Percentiles rank a stretch among this genome's conserved stretches.
phyloP scores from a whole-genome alignment of 2,888 invertebrate species.

The Eupithecia abbreviata region DNA sequence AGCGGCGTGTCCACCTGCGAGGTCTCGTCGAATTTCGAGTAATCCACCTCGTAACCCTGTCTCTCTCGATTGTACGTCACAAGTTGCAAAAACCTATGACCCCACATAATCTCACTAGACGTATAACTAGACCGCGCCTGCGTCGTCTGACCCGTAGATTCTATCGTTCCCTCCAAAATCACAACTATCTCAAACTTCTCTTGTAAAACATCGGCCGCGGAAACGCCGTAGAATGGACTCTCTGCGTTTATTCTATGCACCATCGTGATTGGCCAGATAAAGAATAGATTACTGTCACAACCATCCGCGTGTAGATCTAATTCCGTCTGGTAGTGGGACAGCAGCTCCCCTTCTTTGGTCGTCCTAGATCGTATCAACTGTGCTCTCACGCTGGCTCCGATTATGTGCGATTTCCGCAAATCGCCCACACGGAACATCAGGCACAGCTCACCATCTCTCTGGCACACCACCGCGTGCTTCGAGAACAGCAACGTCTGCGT shows the following conservation, averaged over 20 bases:
- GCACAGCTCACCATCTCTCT: conserved; percentile 91
- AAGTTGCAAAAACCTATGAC: conserved; percentile 89
- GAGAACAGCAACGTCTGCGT: conserved; percentile 96
- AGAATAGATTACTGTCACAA: conserved; percentile 92
- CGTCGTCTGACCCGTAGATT: conserved; percentile 90
- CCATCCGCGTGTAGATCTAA: conserved; percentile 88
- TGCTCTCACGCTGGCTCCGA: conserved; percentile 93
- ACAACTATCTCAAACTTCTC: conserved; percentile 93
- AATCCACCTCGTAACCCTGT: conserved; percentile 91
- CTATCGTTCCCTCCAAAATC: conserved; percentile 91
- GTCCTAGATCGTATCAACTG: conserved; percentile 91
- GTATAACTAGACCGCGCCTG: conserved; percentile 91
- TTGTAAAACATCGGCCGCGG: conserved; percentile 91
- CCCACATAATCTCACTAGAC: conserved; percentile 91
- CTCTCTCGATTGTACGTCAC: conserved; percentile 89
- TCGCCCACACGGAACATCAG: conserved; percentile 95
- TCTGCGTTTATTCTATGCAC: conserved; percentile 92
- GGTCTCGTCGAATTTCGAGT: conserved; percentile 91
- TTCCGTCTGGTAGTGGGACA: conserved; percentile 92
- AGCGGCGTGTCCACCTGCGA: conserved; percentile 91
- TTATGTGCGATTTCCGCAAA: conserved; percentile 95
- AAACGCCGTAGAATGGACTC: conserved; percentile 93
- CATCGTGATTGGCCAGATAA: conserved; percentile 97
- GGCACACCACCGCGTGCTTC: conserved; percentile 91
- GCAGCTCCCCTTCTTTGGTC: conserved; percentile 93